Base-by-base conservation (phyloP, 2,797 vertebrate species). In the Sciurus carolinensis region DNA sequence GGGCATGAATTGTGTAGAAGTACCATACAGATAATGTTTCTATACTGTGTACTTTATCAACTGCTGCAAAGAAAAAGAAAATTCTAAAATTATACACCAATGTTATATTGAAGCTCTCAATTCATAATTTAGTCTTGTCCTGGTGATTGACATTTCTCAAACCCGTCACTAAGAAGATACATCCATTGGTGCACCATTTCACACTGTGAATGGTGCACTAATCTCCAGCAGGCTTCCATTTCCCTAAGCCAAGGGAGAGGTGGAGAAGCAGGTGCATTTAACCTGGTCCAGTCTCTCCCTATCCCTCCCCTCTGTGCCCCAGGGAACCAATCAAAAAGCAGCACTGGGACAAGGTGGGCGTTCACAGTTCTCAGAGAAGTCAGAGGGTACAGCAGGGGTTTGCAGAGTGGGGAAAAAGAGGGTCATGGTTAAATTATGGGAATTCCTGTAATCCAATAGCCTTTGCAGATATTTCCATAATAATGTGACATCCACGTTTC, bases 331-430 rank as follows among this genome's bases (percentile, higher is more conserved):
- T 72, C 11, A 30, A 73, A 91, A 89, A 57, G 59, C 87, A 77
- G 15, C 33, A 79, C 18, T 14, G 36, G 47, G 73, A 5, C 39
- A 10, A 3, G 13, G 12, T 28, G 33, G 2, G 28, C n/a, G 22
- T 30, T 64, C 83, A 62, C 6, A 22, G 28, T 7, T 72, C 33
- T 75, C n/a, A 50, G 42, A 28, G 18, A 85, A 86, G 71, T n/a
- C 10, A 18, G 0, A 12, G 28, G 44, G 42, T 64, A 12, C 26
- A 13, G 13, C 15, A 12, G 30, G 5, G 15, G 7, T 30, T 0
- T 15, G 26, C n/a, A 47, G 12, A 47, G 42, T 1, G 4, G 4
- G 28, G 33, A 59, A 2, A 14, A 76, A 7, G 24, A 57, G 7
- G 47, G 62, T 17, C 44, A 13, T 62, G 75, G 28, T 62, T 62